phyloP scores from a whole-genome alignment of 53 echinoderm and acorn worm species.

The Hippasteria phrygiana region DNA sequence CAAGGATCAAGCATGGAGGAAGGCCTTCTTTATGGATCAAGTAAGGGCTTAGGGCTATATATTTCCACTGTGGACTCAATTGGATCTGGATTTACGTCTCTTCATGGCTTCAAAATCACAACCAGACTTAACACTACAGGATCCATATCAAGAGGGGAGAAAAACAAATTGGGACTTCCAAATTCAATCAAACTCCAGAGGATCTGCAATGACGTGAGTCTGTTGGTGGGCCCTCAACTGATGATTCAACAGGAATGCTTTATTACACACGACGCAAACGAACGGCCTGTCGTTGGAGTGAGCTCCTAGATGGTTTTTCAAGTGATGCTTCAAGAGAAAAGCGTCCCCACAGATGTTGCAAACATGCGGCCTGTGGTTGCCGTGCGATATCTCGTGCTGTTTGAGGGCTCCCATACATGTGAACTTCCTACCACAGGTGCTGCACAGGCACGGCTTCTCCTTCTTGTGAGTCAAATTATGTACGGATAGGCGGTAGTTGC shows the following conservation, averaged over 20 bases:
- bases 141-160: no score
- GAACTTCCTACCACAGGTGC: slow-evolving; percentile 17
- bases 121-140: no score
- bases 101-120: no score
- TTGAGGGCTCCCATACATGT: neutral
- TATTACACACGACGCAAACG: slow-evolving; percentile 22
- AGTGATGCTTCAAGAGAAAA: slow-evolving; percentile 4
- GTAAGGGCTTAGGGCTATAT: no score
- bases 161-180: no score
- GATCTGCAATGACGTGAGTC: neutral
- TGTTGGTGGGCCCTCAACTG: neutral
- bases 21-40: no score
- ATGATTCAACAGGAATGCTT: slow-evolving; percentile 27
- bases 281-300: slow-evolving; percentile 18
- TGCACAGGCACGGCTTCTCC: slow-evolving; percentile 17
- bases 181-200: no score
- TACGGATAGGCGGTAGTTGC: neutral
- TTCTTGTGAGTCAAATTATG: neutral
- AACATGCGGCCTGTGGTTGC: neutral
- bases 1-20: no score
- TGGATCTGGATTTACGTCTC: no score
- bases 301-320: slow-evolving; percentile 11
- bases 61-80: no score
- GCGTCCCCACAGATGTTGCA: slow-evolving; percentile 29
- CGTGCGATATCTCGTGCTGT: neutral